phyloP scores from a whole-genome alignment of 2,797 vertebrate species.

The Mormyrus hasselquistii region DNA sequence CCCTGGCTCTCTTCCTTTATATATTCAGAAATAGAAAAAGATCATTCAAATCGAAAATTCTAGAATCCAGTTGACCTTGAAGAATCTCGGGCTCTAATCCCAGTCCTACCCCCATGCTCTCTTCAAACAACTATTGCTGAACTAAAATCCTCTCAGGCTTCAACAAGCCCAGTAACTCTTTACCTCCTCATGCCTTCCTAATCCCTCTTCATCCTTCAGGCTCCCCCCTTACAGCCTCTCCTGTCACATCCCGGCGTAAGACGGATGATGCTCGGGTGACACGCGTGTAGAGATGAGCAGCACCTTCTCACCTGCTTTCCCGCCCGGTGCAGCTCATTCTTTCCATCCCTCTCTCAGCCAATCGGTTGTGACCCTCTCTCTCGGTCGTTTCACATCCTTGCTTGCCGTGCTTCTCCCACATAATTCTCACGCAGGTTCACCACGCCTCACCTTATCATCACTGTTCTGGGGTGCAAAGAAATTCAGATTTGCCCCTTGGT shows the following conservation, averaged over 20 bases:
- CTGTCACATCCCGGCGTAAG: background rate
- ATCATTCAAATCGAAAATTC: background rate
- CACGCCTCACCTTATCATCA: background rate
- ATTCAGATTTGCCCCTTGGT: background rate
- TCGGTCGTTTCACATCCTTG: background rate
- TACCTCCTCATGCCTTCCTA: background rate
- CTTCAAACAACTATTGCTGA: constrained; percentile 12
- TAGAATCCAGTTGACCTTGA: constrained; percentile 12
- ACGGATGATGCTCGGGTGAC: background rate
- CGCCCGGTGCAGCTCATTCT: background rate
- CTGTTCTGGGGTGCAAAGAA: background rate
- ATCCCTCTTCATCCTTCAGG: background rate
- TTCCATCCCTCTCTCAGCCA: background rate
- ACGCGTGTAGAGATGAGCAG: background rate
- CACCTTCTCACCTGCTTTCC: background rate
- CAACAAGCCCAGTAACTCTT: constrained; percentile 2
- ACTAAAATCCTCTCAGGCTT: constrained; percentile 10
- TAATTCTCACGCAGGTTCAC: background rate
- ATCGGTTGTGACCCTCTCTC: background rate
- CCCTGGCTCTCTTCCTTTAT: background rate
- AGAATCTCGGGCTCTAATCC: background rate
- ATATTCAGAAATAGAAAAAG: background rate
- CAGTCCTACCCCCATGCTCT: background rate
- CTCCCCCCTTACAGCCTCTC: background rate
- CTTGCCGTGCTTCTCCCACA: background rate